Percentiles rank a stretch among this genome's conserved stretches.
phyloP scores from a whole-genome alignment of 2,113 vertebrate species.

The Pyxicephalus adspersus region DNA sequence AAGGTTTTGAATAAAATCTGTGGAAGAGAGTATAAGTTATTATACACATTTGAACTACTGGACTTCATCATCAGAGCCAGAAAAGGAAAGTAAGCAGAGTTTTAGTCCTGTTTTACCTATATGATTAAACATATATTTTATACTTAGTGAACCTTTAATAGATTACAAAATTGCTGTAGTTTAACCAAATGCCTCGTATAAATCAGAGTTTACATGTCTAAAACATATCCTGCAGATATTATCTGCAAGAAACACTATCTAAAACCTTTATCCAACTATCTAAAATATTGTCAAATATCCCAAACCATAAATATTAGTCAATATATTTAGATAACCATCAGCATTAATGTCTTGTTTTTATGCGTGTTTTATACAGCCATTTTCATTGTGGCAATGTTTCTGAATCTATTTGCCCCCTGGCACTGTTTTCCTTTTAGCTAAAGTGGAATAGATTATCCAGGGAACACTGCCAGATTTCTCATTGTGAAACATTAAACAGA shows the following conservation, averaged over 20 bases:
- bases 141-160: no score
- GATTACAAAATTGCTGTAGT: no score
- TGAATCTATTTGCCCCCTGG: constrained; percentile 22
- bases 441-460: constrained; percentile 31
- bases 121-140: no score
- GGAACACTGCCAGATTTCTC: constrained; percentile 36
- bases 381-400: constrained; percentile 12
- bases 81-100: no score
- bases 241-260: background rate
- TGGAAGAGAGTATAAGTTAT: no score
- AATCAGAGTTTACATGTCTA: no score
- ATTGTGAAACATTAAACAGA: constrained; percentile 51
- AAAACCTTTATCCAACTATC: background rate
- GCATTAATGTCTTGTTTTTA: constrained; percentile 21
- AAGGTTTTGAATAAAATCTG: no score
- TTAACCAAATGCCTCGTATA: no score
- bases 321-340: constrained; percentile 1
- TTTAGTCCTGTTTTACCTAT: no score
- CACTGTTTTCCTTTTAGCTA: constrained; percentile 33
- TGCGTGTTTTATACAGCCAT: constrained; percentile 19
- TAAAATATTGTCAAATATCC: background rate
- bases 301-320: constrained; percentile 24
- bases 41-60: no score
- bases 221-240: no score
- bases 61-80: no score